A percentile compares a stretch with the other conserved stretches of the same genome.
Evolutionary conservation across 2,888 invertebrate species (phyloP).

Genomic region (Stenotaenia linearis): DNA sequence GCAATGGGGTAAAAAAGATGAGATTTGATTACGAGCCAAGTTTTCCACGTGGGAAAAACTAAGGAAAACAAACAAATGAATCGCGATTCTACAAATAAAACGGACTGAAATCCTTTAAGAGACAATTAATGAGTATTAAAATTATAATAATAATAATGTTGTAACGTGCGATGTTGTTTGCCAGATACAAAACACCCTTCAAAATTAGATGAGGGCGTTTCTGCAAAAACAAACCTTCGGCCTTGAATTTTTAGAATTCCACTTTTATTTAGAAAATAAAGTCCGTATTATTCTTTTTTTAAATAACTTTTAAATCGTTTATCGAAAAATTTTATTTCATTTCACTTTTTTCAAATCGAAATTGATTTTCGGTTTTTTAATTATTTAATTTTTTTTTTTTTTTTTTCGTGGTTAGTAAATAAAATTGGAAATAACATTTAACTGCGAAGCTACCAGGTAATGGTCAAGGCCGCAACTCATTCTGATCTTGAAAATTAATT

Average conservation of each 20-base stretch:
- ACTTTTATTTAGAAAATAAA: neutral
- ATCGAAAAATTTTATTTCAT: neutral
- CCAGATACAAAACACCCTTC: neutral
- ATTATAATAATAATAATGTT: too few species aligned
- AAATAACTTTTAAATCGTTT: neutral
- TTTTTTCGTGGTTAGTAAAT: neutral
- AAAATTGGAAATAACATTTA: neutral
- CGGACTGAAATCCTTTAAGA: neutral
- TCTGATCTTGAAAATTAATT: slow-evolving; percentile 19
- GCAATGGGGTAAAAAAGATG: neutral
- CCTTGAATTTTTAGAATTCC: neutral
- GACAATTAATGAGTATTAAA: too few species aligned
- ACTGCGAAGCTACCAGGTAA: slow-evolving; percentile 1
- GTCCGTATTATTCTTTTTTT: neutral
- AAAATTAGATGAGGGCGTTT: neutral
- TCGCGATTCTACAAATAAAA: neutral
- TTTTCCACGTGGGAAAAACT: neutral
- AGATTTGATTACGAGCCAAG: neutral
- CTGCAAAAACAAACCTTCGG: neutral
- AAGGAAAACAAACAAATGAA: neutral
- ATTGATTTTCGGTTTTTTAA: neutral
- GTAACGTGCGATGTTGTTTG: neutral
- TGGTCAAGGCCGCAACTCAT: slow-evolving; percentile 1
- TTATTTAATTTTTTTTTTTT: neutral
- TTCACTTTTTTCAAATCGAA: neutral